Conservation (phyloP, 2,888 invertebrate genomes). For the Latrodectus elegans region DNA sequence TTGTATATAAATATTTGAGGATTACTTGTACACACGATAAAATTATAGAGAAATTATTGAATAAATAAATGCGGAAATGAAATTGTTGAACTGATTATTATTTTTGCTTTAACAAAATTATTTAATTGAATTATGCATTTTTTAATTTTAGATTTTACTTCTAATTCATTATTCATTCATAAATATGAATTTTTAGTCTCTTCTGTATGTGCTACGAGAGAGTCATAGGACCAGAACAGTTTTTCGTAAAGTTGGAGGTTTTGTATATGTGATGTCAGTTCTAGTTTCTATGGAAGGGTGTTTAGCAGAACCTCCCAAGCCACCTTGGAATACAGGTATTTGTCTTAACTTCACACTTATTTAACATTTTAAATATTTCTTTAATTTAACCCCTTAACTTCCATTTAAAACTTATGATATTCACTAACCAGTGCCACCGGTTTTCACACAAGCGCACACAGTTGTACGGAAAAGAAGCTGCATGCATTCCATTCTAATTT, state of each 20-base stretch:
- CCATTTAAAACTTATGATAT: no score
- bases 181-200: constrained; percentile 77
- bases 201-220: constrained; percentile 92
- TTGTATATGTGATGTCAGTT: constrained; percentile 97
- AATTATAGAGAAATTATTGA: no score
- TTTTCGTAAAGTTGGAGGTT: constrained; percentile 98
- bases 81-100: neutral
- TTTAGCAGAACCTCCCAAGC: constrained; percentile 78
- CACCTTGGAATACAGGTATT: constrained; percentile 77
- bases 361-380: no score
- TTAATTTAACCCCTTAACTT: no score
- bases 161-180: no score
- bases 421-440: no score
- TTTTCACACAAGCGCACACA: no score
- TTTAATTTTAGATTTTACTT: neutral
- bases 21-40: no score
- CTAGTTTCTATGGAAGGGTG: constrained; percentile 92
- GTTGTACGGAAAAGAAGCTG: no score
- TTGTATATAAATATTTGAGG: no score
- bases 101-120: neutral
- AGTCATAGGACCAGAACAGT: constrained; percentile 97
- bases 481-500: no score
- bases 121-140: neutral
- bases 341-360: neutral
- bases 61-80: no score